Conservation (phyloP, 2,888 invertebrate species). For the Saturnia japonica region DNA sequence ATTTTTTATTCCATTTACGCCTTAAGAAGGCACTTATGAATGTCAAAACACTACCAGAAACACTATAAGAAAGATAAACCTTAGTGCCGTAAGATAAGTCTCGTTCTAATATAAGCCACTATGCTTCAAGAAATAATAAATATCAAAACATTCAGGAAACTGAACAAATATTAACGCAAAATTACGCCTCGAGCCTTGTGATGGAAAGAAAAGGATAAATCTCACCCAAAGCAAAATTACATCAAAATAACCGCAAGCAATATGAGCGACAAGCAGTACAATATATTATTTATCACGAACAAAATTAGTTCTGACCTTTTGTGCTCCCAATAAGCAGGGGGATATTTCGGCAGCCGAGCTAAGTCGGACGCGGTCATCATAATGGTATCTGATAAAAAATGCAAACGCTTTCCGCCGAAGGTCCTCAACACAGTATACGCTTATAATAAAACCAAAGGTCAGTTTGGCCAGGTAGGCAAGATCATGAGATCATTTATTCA, state of each 20-base stretch:
- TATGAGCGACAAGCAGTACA: background rate
- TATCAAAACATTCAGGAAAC: background rate
- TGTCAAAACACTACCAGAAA: no score
- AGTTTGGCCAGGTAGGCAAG: background rate
- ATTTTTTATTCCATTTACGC: no score
- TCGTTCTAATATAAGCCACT: background rate
- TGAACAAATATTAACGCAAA: background rate
- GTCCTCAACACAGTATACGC: constrained; percentile 6
- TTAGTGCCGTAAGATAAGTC: no score
- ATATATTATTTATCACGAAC: background rate
- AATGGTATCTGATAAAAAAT: constrained; percentile 19
- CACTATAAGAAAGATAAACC: no score
- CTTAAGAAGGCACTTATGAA: no score
- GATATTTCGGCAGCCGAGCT: background rate
- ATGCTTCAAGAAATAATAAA: background rate
- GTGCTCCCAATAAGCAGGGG: background rate
- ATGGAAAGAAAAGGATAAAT: background rate
- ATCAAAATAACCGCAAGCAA: background rate
- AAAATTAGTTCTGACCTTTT: background rate
- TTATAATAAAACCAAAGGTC: constrained; percentile 19
- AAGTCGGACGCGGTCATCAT: constrained; percentile 12
- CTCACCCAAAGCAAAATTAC: background rate
- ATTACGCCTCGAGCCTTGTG: background rate
- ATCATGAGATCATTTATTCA: background rate
- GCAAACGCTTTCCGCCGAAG: constrained; percentile 15